Evolutionary conservation across 2,888 invertebrate genomes (phyloP), one percentile per base, ranked within the genome.

Genomic region (Didymodactylos carnosus): DNA sequence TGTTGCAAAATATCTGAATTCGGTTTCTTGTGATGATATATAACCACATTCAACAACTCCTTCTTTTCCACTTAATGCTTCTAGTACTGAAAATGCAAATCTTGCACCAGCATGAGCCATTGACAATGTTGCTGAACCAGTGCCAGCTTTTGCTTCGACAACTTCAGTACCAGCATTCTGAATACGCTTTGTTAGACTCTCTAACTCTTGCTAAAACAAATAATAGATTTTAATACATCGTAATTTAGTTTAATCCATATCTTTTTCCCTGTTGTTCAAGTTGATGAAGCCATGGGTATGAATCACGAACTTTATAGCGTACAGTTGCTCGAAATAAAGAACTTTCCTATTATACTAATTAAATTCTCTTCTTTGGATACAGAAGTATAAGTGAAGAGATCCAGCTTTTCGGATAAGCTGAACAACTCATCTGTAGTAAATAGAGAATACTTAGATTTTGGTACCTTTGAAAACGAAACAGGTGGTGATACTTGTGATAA

Each of bases 121-220:
- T 3, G 94, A 97, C 39, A 98, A 87, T 3, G 98, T 98, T 41
- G 98, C 98, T 1, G 97, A 97, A 74, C 98, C 97, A 76, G 94
- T 91, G 77, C 98, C 98, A 76, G 97, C 98, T 85, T 97, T 98
- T 10, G 95, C 95, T 83, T 94, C 91, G 43, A 95, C 94, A 51
- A 94, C 91, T 87, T 98, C 98, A 73, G 98, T 98, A 75, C 98
- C 98, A 77, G 97, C 98, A 84, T 99, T 95, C 87, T 97, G 97
- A 80, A 98, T 97, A 81, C 97, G 88, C 79, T 87, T 88, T 0
- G 94, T 94, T 75, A 99, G 86, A 35, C 90, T 90, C 80, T 90
- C 88, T 77, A 95, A 87, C 83, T 92, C 87, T 77, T 88, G 89
- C 79, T 89, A 87, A 49, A n/a, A n/a, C n/a, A n/a, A n/a, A n/a